Evolutionary conservation across 2,888 invertebrate genomes (phyloP).

Genomic region (Malthinus flaveolus): DNA sequence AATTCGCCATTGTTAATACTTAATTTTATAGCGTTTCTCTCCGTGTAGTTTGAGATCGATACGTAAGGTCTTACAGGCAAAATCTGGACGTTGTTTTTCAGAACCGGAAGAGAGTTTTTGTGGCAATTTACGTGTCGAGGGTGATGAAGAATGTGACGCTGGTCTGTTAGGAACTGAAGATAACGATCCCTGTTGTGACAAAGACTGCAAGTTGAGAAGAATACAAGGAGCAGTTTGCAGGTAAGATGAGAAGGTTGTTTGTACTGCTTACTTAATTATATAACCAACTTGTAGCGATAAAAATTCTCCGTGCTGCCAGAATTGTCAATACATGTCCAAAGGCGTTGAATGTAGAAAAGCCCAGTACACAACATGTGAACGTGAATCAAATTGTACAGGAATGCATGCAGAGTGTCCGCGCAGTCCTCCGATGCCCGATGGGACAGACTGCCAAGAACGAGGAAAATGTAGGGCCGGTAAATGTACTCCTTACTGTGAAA

Average conservation of each 20-base stretch:
- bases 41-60: conserved; percentile 93
- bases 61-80: conserved; percentile 88
- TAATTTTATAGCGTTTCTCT: conserved; percentile 76
- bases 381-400: conserved; percentile 88
- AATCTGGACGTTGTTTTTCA: conserved; percentile 88
- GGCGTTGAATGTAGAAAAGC: conserved; percentile 88
- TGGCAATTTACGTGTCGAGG: conserved; percentile 93
- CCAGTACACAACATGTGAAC: conserved; percentile 89
- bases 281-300: conserved; percentile 71
- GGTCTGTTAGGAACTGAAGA: conserved; percentile 91
- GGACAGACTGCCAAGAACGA: conserved; percentile 86
- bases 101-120: conserved; percentile 96
- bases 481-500: conserved; percentile 94
- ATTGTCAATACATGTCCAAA: conserved; percentile 83
- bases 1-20: background rate
- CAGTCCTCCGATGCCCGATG: conserved; percentile 85
- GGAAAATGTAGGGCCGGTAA: conserved; percentile 90
- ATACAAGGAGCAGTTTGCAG: conserved; percentile 88
- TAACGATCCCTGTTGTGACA: conserved; percentile 91
- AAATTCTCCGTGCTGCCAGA: conserved; percentile 94
- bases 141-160: conserved; percentile 96
- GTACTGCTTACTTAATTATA: background rate
- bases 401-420: conserved; percentile 78
- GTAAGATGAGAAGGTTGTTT: conserved; percentile 49
- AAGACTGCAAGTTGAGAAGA: conserved; percentile 83